These are phyloP conservation scores for Myotis planiceps DNA, from an alignment of 2,797 vertebrate species.

Conservation along the genomic window DNA sequence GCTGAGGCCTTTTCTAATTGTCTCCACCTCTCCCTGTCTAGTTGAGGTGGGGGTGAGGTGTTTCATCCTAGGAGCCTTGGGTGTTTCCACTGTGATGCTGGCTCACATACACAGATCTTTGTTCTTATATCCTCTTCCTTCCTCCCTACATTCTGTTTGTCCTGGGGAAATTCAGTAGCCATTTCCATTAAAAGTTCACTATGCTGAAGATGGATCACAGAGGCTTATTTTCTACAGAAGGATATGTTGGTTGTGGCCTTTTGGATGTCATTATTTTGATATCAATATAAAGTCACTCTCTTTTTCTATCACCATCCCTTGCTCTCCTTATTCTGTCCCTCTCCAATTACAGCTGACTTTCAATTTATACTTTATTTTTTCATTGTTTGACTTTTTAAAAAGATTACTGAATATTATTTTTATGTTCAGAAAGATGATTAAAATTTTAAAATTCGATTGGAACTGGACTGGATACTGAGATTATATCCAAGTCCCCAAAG, in stretches of 20 bases:
- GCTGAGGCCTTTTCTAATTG: no score
- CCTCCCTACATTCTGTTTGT: no score
- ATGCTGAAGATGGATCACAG: no score
- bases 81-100: no score
- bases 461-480: constrained; percentile 13
- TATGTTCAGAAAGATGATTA: neutral
- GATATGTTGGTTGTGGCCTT: neutral
- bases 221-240: neutral
- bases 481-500: neutral
- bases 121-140: no score
- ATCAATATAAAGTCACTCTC: neutral
- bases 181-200: no score
- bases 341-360: constrained; percentile 7
- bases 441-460: constrained; percentile 3
- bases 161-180: no score
- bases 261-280: neutral
- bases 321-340: neutral
- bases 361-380: constrained; percentile 31
- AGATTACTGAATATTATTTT: neutral
- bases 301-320: neutral
- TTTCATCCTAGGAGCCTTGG: no score
- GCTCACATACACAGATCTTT: no score
- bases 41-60: no score
- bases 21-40: no score
- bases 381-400: neutral